phyloP scores from a whole-genome alignment of 64 coral and sea anemone species.

The Dendronephthya gigantea region DNA sequence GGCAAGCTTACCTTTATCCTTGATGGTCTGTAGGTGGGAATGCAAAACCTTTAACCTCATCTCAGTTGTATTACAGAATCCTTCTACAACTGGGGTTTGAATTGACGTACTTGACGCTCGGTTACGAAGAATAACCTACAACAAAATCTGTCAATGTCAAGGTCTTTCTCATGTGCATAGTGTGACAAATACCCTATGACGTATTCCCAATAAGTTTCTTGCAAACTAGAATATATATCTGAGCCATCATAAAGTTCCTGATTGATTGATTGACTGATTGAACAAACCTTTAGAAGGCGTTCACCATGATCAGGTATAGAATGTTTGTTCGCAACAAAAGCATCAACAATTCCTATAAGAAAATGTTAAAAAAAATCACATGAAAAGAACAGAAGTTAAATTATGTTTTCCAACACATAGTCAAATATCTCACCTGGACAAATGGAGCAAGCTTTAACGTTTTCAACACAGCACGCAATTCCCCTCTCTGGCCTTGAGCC shows the following conservation, averaged over 20 bases:
- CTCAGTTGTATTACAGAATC: conserved; percentile 94
- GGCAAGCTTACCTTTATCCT: conserved; percentile 69
- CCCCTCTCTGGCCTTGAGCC: conserved; percentile 22
- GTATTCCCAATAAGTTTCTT: no score
- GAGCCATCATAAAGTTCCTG: no score
- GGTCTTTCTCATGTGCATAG: no score
- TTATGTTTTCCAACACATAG: no score
- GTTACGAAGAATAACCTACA: conserved; percentile 75
- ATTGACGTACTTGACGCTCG: conserved; percentile 77
- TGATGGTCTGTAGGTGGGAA: conserved; percentile 65
- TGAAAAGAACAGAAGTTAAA: no score
- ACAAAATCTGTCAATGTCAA: no score
- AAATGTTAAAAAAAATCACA: no score
- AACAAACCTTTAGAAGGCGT: conserved; percentile 43
- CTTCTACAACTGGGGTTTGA: conserved; percentile 80
- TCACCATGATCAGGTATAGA: conserved; percentile 46
- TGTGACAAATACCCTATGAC: no score
- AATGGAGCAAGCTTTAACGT: conserved; percentile 72
- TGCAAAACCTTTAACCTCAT: conserved; percentile 99
- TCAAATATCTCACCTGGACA: conserved; percentile 64
- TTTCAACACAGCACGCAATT: conserved; percentile 64
- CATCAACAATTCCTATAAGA: conserved; percentile 59
- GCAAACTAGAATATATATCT: no score
- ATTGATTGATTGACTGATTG: not conserved
- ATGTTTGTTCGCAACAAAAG: conserved; percentile 51